Percentiles rank a stretch among this genome's conserved stretches.
These are phyloP conservation scores for Euwallacea similis DNA, from an alignment of 1,140 invertebrate genomes.

Conservation along the genomic window DNA sequence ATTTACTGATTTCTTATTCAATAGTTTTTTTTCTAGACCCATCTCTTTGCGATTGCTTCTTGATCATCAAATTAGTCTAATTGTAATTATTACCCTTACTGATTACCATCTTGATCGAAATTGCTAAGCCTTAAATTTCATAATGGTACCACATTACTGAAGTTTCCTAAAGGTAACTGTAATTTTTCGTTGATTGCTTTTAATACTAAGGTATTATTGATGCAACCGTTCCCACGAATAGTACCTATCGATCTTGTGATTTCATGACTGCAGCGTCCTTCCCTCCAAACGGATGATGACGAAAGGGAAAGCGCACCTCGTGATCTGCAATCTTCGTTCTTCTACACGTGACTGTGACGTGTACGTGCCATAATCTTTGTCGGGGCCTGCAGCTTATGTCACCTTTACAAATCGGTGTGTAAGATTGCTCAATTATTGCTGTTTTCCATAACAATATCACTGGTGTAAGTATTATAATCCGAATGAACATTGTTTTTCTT, in stretches of 20 bases:
- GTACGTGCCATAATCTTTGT: background rate
- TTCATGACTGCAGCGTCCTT: slow-evolving; percentile 11
- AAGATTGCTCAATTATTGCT: background rate
- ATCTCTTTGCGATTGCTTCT: no score
- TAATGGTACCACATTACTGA: no score
- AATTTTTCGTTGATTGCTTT: background rate
- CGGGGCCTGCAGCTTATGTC: background rate
- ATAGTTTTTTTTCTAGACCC: no score
- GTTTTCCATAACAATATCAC: no score
- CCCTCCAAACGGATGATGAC: background rate
- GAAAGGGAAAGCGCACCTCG: slow-evolving; percentile 11
- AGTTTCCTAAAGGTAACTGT: background rate
- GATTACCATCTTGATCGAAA: no score
- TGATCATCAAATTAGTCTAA: no score
- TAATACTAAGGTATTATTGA: no score
- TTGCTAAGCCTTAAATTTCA: no score
- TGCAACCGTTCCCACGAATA: background rate
- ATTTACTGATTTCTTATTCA: no score
- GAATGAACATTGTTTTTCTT: no score
- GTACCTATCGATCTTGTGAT: background rate
- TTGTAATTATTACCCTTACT: no score
- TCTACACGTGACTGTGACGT: slow-evolving; percentile 3
- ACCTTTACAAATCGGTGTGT: background rate
- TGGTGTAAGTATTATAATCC: no score
- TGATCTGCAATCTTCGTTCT: slow-evolving; percentile 1